phyloP scores from a whole-genome alignment of 2,888 invertebrate species.

The Dynastes maya region DNA sequence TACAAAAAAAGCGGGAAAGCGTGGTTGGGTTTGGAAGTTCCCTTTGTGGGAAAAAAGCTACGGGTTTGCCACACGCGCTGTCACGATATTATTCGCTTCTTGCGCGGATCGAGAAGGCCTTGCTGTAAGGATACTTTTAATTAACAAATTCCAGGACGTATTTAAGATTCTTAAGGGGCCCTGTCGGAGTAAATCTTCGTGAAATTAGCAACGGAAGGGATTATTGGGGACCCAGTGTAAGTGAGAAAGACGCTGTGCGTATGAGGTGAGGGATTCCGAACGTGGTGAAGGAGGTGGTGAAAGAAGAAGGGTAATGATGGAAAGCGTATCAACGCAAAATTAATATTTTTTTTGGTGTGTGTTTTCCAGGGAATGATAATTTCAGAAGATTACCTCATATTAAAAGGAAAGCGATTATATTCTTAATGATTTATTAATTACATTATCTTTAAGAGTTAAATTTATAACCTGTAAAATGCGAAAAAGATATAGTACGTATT shows the following conservation, averaged over 20 bases:
- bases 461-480: too few species aligned
- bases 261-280: neutral
- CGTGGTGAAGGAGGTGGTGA: neutral
- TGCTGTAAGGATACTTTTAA: conserved; percentile 27
- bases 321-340: neutral
- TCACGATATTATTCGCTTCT: conserved; percentile 1
- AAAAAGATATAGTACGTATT: too few species aligned
- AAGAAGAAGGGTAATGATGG: neutral
- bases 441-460: neutral
- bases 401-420: too few species aligned
- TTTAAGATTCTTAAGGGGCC: conserved; percentile 16
- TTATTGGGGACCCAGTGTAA: conserved; percentile 1
- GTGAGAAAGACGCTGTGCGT: neutral
- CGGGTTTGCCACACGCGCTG: neutral
- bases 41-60: conserved; percentile 3
- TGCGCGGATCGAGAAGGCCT: neutral
- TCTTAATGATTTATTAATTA: neutral
- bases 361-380: too few species aligned
- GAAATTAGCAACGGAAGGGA: conserved; percentile 31
- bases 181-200: conserved; percentile 27
- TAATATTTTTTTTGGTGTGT: too few species aligned
- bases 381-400: too few species aligned
- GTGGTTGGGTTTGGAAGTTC: neutral
- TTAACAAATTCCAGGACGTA: conserved; percentile 39
- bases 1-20: neutral